Evolutionary conservation across 2,113 vertebrate genomes (phyloP).

Genomic region (Terrapene triunguis): DNA sequence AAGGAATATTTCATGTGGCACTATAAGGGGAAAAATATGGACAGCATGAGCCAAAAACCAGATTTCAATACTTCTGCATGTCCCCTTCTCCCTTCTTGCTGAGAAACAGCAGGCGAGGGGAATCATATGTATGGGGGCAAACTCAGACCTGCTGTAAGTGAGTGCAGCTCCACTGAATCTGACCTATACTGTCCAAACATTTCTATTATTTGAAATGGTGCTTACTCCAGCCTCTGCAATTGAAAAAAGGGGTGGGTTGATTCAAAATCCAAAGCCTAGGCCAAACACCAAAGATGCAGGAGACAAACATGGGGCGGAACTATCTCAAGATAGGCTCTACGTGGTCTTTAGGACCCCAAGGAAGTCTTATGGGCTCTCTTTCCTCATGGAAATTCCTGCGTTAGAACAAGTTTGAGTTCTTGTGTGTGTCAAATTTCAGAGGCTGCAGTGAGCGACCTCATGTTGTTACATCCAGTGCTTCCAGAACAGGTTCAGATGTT

Average conservation of each 20-base stretch:
- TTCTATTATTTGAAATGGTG: slow-evolving; percentile 60
- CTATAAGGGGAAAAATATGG: background rate
- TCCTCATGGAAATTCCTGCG: background rate
- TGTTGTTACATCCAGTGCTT: slow-evolving; percentile 40
- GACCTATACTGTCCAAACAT: slow-evolving; percentile 45
- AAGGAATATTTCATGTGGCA: slow-evolving; percentile 32
- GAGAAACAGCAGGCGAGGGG: background rate
- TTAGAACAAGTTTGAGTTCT: slow-evolving; percentile 8
- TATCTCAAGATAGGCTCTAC: background rate
- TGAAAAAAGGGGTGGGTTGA: background rate
- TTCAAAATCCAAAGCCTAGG: background rate
- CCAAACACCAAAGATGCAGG: background rate
- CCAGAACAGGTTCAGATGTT: slow-evolving; percentile 47
- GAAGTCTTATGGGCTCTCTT: background rate
- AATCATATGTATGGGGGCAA: background rate
- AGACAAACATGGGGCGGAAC: background rate
- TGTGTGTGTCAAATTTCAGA: slow-evolving; percentile 54
- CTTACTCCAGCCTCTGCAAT: slow-evolving; percentile 26
- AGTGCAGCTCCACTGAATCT: background rate
- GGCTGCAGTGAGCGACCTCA: slow-evolving; percentile 63
- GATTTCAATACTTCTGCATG: slow-evolving; percentile 30
- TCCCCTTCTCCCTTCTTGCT: slow-evolving; percentile 22
- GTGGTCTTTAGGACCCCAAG: background rate
- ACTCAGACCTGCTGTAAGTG: background rate
- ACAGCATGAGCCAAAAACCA: background rate